These are phyloP conservation scores for Rhynchomys soricoides DNA, from an alignment of 2,113 vertebrate genomes.

Conservation along the genomic window DNA sequence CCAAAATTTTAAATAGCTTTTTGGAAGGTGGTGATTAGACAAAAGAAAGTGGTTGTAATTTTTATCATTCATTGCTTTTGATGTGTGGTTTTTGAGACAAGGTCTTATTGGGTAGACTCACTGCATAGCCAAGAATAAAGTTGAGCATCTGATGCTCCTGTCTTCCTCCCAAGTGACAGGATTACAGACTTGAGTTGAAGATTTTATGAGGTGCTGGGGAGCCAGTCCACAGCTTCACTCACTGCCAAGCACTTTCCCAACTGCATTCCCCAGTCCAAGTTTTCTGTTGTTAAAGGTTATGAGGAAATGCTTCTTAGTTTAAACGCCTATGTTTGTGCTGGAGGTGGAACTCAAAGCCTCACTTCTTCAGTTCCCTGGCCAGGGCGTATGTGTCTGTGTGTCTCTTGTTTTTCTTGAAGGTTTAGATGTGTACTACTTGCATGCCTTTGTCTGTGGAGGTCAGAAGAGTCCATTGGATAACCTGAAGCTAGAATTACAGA, in stretches of 20 bases:
- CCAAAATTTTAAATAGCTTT: slow-evolving; percentile 16
- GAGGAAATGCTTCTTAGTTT: background rate
- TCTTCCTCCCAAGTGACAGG: background rate
- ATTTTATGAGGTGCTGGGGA: background rate
- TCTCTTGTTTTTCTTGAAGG: background rate
- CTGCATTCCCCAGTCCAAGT: background rate
- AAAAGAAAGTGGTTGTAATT: background rate
- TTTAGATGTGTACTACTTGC: too few species aligned
- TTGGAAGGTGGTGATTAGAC: background rate
- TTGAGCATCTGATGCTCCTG: background rate
- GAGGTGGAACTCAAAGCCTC: background rate
- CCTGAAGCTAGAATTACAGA: background rate
- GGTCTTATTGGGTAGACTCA: background rate
- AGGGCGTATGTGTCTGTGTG: background rate
- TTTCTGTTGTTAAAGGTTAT: background rate
- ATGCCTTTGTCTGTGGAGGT: background rate
- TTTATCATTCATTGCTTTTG: background rate
- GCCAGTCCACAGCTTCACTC: background rate
- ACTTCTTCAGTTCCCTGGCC: background rate
- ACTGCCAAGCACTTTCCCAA: too few species aligned
- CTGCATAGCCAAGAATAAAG: too few species aligned
- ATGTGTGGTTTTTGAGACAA: background rate
- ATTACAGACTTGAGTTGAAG: too few species aligned
- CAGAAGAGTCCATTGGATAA: background rate
- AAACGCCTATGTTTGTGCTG: background rate